Percentiles rank a stretch among this genome's conserved stretches.
Conservation (phyloP, 2,113 vertebrate species). For the Strix uralensis region DNA sequence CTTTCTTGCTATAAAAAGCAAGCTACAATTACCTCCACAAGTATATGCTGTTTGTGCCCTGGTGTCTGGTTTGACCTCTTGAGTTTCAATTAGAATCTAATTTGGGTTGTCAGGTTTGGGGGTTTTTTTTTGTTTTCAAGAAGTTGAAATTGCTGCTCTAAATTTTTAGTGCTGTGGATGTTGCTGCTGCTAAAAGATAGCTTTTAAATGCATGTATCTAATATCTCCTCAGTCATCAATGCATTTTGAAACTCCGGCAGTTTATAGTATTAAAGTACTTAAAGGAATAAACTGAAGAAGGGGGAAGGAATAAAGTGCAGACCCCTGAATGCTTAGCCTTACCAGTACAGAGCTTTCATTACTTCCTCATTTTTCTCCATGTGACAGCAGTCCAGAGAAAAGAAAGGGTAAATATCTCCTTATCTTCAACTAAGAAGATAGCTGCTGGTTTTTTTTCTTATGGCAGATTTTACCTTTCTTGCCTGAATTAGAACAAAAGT, state of each 20-base stretch:
- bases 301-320: not conserved
- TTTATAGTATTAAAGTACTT: not conserved
- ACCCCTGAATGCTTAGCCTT: not conserved
- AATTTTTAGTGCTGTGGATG: not conserved
- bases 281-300: not conserved
- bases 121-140: not conserved
- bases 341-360: not conserved
- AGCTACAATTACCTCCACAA: not conserved
- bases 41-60: not conserved
- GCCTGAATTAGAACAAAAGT: not conserved
- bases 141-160: not conserved
- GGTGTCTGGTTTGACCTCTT: not conserved
- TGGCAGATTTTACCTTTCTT: not conserved
- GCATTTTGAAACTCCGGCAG: not conserved
- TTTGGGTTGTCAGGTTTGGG: not conserved
- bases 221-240: not conserved
- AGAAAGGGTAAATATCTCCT: not conserved
- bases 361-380: not conserved
- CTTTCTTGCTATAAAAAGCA: not conserved
- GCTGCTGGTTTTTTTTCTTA: not conserved
- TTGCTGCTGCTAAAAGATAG: not conserved
- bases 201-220: not conserved
- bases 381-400: not conserved
- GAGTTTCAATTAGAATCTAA: not conserved
- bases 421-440: not conserved